Evolutionary conservation across 2,113 vertebrate species (phyloP), one percentile per base, ranked within the genome.

Genomic region (Rhombomys opimus): DNA sequence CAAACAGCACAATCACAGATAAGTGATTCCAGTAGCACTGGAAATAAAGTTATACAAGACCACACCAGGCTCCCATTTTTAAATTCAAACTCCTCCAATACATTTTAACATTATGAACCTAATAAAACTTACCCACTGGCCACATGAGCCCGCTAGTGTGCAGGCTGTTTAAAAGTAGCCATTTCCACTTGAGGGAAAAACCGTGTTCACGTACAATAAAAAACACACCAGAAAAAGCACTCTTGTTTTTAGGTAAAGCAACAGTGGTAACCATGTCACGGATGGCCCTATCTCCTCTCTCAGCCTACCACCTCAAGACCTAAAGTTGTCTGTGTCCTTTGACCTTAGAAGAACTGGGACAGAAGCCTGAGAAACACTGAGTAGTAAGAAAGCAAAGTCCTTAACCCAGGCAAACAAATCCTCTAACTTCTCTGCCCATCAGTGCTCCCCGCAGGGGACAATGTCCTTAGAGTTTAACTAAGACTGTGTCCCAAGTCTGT

Each of bases 11-110:
- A 50, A 50, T 15, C 65, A 54, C 7, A 87, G 30, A 8, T n/a
- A 76, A 95, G 54, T 77, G 7, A 93, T 38, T 59, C 18, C 25
- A 30, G 59, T 0, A 11, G 38, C 38, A 46, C 38, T 46, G 59
- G 38, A 65, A 65, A 46, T 46, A 65, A 85, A 46, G 14, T 30
- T 65, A 38, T 46, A 2, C 59, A 85, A 65, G 59, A 30, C 59
- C 81, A 84, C 38, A 84, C 13, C 25, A 65, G 59, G 38, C 25
- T 85, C 81, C 81, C 52, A 65, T 50, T 96, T 90, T 77, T 41
- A 91, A 91, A 91, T 86, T 86, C 52, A 93, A 92, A 91, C 70
- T 92, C 95, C 89, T 87, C 87, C 63, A 94, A 87, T 38, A 78
- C 82, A 89, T 89, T 87, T 94, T 85, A 96, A 30, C 63, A 87